These are phyloP conservation scores for Octopus bimaculoides DNA, from an alignment of 1,140 invertebrate genomes.

Conservation along the genomic window DNA sequence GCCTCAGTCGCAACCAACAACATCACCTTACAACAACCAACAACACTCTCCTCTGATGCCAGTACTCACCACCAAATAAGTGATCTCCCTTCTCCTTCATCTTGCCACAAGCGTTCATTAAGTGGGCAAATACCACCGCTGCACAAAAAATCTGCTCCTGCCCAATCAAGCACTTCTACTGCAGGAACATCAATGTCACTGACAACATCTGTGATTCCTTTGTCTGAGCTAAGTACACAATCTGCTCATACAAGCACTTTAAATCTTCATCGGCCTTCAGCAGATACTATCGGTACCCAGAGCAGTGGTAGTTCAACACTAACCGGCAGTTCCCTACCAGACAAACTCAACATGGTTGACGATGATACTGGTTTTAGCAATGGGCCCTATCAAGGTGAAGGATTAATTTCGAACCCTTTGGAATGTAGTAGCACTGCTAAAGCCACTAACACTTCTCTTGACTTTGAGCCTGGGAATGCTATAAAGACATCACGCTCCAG, in stretches of 20 bases:
- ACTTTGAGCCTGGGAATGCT: constrained; percentile 11
- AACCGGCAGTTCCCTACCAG: neutral
- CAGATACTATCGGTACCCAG: neutral
- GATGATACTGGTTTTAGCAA: neutral
- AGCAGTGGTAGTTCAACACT: constrained; percentile 6
- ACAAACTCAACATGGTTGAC: constrained; percentile 2
- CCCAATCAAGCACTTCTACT: neutral
- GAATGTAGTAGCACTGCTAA: constrained; percentile 17
- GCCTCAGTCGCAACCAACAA: neutral
- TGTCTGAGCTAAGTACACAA: neutral
- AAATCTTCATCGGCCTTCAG: neutral
- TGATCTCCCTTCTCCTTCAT: neutral
- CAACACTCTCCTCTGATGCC: neutral
- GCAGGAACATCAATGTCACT: neutral
- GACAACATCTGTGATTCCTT: neutral
- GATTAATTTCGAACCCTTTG: constrained; percentile 9
- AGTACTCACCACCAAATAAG: constrained; percentile 6
- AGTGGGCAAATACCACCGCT: neutral
- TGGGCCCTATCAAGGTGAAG: constrained; percentile 5
- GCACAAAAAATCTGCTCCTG: neutral
- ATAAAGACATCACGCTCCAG: constrained; percentile 16
- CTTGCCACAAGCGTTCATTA: neutral
- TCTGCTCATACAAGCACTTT: neutral
- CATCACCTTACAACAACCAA: neutral
- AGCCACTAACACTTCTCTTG: constrained; percentile 21